These are phyloP conservation scores for Parauchenoglanis ngamensis DNA, from an alignment of 2,797 vertebrate species.

Conservation along the genomic window DNA sequence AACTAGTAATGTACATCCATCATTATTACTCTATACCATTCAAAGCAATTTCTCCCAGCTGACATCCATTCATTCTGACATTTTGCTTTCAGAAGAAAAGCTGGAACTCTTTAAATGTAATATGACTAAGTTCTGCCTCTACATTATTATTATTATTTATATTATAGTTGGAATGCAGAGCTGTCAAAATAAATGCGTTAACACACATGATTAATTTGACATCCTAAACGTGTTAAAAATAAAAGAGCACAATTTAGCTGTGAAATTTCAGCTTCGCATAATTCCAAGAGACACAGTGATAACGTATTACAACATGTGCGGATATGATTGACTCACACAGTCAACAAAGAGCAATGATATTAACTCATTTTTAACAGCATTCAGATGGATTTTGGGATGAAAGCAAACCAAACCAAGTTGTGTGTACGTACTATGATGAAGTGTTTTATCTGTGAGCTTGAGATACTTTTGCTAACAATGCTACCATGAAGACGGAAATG, in stretches of 20 bases:
- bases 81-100: slow-evolving; percentile 13
- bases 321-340: neutral
- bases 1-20: neutral
- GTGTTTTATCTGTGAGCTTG: neutral
- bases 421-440: neutral
- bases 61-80: neutral
- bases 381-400: neutral
- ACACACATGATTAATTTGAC: neutral
- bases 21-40: neutral
- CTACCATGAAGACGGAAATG: neutral
- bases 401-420: neutral
- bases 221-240: slow-evolving; percentile 6
- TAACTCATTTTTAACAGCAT: neutral
- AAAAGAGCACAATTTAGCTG: neutral
- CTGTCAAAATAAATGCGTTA: slow-evolving; percentile 26
- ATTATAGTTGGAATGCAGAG: neutral
- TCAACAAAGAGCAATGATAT: neutral
- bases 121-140: neutral
- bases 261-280: neutral
- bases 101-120: slow-evolving; percentile 48
- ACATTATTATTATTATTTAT: neutral
- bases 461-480: neutral
- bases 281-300: neutral
- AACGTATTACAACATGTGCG: neutral
- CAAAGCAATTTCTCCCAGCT: neutral